These are phyloP conservation scores for Gallinago nigripennis DNA, from an alignment of 2,797 vertebrate genomes.

Conservation along the genomic window DNA sequence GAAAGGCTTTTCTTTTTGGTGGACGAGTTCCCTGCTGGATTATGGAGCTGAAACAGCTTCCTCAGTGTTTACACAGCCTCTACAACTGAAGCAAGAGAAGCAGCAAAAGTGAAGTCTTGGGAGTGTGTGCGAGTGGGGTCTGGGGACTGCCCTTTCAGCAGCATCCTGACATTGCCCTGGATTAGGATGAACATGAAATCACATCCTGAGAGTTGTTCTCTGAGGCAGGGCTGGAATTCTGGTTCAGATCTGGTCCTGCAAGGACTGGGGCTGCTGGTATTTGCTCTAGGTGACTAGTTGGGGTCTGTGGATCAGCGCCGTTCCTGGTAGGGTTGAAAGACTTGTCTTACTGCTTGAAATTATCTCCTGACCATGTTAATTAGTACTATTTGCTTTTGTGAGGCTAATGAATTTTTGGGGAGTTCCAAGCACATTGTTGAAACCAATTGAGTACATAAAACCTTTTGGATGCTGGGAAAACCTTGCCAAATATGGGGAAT, in stretches of 20 bases:
- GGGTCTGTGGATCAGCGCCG: neutral
- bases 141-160: neutral
- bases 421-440: neutral
- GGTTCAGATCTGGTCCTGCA: neutral
- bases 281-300: neutral
- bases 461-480: neutral
- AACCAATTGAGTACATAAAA: neutral
- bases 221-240: neutral
- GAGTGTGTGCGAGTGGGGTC: neutral
- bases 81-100: neutral
- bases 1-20: neutral
- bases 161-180: neutral
- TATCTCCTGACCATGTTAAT: neutral
- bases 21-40: neutral
- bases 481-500: neutral
- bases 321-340: neutral
- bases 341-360: neutral
- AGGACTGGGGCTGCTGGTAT: neutral
- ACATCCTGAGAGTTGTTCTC: neutral
- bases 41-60: neutral
- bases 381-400: neutral
- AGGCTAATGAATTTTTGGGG: neutral
- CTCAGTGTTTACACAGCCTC: neutral
- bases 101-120: neutral
- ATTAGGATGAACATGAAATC: neutral